Evolutionary conservation across 2,888 invertebrate species (phyloP).

Genomic region (Autographa pulchrina): DNA sequence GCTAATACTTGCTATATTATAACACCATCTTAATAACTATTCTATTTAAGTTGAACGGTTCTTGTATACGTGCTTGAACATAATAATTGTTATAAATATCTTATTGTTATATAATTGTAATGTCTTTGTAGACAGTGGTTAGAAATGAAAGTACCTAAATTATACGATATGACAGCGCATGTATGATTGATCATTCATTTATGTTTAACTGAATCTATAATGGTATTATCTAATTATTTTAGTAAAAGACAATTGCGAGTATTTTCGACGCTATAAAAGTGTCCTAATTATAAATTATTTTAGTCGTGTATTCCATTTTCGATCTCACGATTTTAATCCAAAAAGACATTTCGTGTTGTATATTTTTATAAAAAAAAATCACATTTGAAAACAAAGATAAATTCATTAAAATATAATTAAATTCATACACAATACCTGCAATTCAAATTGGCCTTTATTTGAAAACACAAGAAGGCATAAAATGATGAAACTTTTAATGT

Average conservation of each 20-base stretch:
- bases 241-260: neutral
- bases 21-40: too few species aligned
- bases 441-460: too few species aligned
- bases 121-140: slow-evolving; percentile 32
- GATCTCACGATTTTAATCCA: neutral
- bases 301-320: neutral
- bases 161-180: neutral
- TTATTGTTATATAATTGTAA: slow-evolving; percentile 56
- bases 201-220: neutral
- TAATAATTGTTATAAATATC: slow-evolving; percentile 50
- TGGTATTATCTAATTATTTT: neutral
- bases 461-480: too few species aligned
- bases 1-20: too few species aligned
- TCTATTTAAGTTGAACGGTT: too few species aligned
- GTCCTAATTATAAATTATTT: neutral
- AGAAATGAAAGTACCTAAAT: neutral
- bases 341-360: neutral
- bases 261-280: neutral
- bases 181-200: neutral
- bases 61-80: slow-evolving; percentile 45
- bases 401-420: too few species aligned
- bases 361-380: neutral
- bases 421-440: too few species aligned
- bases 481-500: too few species aligned
- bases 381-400: too few species aligned